phyloP scores from a whole-genome alignment of 2,113 vertebrate genomes.

The Leptosomus discolor region DNA sequence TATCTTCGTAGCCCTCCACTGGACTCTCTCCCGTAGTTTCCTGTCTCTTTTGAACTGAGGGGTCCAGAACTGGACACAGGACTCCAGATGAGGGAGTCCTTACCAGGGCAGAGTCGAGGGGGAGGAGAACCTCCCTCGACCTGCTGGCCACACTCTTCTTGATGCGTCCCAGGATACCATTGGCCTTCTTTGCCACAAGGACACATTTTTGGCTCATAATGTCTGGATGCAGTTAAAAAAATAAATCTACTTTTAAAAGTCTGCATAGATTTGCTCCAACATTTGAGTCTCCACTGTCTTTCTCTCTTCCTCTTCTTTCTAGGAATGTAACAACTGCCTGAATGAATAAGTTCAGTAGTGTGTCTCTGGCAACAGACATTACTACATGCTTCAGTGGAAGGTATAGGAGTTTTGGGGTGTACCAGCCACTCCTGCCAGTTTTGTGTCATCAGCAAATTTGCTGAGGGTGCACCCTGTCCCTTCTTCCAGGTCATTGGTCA shows the following conservation, averaged over 20 bases:
- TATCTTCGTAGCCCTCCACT: too few relatives aligned
- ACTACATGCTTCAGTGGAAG: slow-evolving; percentile 3
- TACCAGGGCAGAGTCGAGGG: too few relatives aligned
- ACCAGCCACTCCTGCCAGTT: neutral
- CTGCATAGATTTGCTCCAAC: neutral
- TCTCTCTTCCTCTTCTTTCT: neutral
- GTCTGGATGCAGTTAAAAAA: neutral
- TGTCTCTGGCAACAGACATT: neutral
- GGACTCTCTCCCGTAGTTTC: too few relatives aligned
- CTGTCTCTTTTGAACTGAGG: too few relatives aligned
- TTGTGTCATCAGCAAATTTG: neutral
- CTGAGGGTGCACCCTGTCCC: neutral
- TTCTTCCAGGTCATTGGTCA: neutral
- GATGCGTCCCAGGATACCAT: too few relatives aligned
- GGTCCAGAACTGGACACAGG: too few relatives aligned
- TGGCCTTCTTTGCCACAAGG: too few relatives aligned
- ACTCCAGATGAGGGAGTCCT: too few relatives aligned
- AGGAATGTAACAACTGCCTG: neutral
- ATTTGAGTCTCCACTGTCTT: neutral
- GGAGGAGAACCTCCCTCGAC: too few relatives aligned
- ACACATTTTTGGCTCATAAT: too few relatives aligned
- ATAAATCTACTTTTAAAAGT: neutral
- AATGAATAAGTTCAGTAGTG: neutral
- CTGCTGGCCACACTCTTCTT: too few relatives aligned
- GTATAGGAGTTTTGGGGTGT: neutral